These are phyloP conservation scores for Pomatorhinus ruficollis DNA, from an alignment of 2,113 vertebrate genomes.

Conservation along the genomic window DNA sequence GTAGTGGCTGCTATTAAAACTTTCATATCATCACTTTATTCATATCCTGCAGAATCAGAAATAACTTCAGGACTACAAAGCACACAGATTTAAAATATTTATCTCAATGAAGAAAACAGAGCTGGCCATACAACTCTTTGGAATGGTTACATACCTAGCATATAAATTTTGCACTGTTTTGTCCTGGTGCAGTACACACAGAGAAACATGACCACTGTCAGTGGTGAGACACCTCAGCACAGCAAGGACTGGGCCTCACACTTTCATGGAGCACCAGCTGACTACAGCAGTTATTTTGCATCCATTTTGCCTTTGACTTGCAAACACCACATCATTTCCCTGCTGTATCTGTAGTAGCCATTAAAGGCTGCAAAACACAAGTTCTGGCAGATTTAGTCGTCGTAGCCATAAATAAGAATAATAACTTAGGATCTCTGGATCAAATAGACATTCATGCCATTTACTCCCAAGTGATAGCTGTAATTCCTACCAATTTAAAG, in stretches of 20 bases:
- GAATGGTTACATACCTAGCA: background rate
- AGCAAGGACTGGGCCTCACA: background rate
- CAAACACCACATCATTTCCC: background rate
- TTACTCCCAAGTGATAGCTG: background rate
- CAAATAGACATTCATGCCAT: background rate
- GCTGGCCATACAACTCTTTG: background rate
- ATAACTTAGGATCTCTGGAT: background rate
- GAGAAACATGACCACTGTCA: background rate
- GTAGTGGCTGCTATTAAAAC: background rate
- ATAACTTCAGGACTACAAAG: background rate
- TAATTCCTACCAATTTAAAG: constrained; percentile 93
- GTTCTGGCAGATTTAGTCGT: background rate
- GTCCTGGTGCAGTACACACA: background rate
- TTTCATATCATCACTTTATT: background rate
- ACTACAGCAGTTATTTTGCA: background rate
- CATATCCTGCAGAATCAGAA: background rate
- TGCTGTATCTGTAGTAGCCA: background rate
- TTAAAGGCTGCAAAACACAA: background rate
- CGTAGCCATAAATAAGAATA: background rate
- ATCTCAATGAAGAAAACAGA: background rate
- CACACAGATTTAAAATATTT: background rate
- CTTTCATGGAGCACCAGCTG: background rate
- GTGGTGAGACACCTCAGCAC: background rate
- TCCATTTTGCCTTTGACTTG: background rate
- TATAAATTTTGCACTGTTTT: background rate